Conservation (phyloP, 2,797 vertebrate genomes). For the Aldrovandia affinis region DNA sequence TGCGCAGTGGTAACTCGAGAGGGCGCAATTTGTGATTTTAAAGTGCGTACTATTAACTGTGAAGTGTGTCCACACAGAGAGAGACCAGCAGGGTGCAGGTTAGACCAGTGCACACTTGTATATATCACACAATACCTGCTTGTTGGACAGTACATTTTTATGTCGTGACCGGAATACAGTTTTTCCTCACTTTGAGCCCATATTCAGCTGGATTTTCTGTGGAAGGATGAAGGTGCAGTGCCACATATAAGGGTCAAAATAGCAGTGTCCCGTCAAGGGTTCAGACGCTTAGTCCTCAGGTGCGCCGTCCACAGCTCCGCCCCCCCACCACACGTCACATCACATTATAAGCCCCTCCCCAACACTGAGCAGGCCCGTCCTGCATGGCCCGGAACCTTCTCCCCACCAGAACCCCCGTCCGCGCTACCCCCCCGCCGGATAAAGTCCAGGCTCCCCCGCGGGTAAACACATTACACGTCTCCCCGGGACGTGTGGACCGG, state of each 20-base stretch:
- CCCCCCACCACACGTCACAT: not conserved
- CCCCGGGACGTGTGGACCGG: not conserved
- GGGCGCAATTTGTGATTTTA: too few relatives aligned
- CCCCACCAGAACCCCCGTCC: not conserved
- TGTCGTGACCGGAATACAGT: not conserved
- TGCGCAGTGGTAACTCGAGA: too few relatives aligned
- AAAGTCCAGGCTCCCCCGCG: conserved; percentile 28
- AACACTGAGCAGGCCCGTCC: not conserved
- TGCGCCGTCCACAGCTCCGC: not conserved
- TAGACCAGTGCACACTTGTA: not conserved
- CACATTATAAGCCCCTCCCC: not conserved
- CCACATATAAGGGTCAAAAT: not conserved
- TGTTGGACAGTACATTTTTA: not conserved
- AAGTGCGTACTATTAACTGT: not conserved
- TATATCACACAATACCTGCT: not conserved
- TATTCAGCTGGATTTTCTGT: not conserved
- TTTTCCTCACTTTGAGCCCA: not conserved
- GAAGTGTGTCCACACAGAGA: not conserved
- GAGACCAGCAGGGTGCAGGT: not conserved
- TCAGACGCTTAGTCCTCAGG: not conserved
- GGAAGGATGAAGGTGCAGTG: not conserved
- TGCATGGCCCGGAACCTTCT: not conserved
- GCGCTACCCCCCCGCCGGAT: conserved; percentile 6
- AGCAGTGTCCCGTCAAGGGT: not conserved
- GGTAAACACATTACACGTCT: conserved; percentile 41